A percentile compares a stretch with the other conserved stretches of the same genome.
Conservation (phyloP, 2,113 vertebrate genomes). For the Leiothrix lutea region DNA sequence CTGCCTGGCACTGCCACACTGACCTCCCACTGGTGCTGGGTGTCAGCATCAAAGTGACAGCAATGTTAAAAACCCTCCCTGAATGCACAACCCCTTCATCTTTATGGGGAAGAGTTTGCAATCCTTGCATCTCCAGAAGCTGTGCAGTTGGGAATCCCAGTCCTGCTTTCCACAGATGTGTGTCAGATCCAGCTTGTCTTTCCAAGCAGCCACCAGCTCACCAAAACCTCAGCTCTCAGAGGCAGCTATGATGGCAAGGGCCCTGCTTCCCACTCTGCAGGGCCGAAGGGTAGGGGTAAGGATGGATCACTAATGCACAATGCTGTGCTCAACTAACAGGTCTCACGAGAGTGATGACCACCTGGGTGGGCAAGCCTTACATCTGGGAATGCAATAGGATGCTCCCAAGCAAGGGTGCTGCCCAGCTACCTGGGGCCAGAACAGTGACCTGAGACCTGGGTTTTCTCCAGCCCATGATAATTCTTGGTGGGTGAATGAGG, state of each 20-base stretch:
- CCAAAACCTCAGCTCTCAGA: background rate
- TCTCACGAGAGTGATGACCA: accelerated
- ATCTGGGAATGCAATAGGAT: background rate
- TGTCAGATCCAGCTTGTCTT: background rate
- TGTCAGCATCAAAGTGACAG: background rate
- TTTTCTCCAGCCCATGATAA: background rate
- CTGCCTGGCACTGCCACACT: background rate
- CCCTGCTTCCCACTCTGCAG: background rate
- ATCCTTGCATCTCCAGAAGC: background rate
- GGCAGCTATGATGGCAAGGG: background rate
- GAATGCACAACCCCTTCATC: background rate
- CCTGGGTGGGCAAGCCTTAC: background rate
- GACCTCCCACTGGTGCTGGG: background rate
- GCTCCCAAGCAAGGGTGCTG: background rate
- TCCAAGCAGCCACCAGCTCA: background rate
- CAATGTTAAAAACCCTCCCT: background rate
- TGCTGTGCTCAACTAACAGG: background rate
- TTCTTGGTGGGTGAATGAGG: background rate
- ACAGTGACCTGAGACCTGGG: background rate
- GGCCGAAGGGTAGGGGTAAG: background rate
- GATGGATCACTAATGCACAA: background rate
- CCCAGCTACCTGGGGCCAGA: background rate
- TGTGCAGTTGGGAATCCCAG: background rate
- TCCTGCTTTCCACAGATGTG: accelerated
- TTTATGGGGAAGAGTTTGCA: background rate